Evolutionary conservation across 2,888 invertebrate species (phyloP), one percentile per base, ranked within the genome.

Genomic region (Orthosia cruda): DNA sequence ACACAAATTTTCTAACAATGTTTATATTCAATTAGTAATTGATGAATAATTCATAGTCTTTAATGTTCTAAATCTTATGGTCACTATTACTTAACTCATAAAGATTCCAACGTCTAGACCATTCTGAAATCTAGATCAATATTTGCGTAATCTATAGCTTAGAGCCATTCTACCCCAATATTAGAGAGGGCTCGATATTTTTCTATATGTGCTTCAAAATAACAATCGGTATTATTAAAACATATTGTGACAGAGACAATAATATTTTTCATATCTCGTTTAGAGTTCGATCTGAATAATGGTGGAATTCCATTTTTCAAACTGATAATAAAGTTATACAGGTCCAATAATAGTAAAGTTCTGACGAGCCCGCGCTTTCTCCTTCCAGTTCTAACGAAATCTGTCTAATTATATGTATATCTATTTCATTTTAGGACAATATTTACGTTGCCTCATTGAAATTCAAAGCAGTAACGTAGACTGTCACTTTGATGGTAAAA

Each of bases 401-500:
- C 40, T 40, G 40, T 40, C 7, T 40, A 40, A 40, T 40, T 40
- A 9, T 40, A 40, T 40, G 40, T 40, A 40, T 20, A 55, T 23
- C 13, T 23, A 68, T 57, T 66, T 47, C 1, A 49, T 49, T 57
- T 52, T 4, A 40, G 15, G 47, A 16, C 26, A 74, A 80, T 26
- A 66, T 81, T 62, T 52, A 61, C 23, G 57, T 65, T 15, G 20
- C 40, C 5, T 62, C 61, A 40, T 13, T 62, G 32, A 23, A 52
- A 52, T 40, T 61, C 15, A 13, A 65, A 61, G n/a, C 32, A 74
- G 50, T 16, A 32, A 52, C n/a, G 50, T 47, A 58, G 57, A 47
- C 55, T n/a, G 45, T 45, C 74, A 77, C 45, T 58, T 58, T 23
- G 9, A 26, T 80, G n/a, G 32, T 62, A 59, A 74, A 64, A 76